Conservation (phyloP, 2,888 invertebrate species). For the Frankliniella fusca region DNA sequence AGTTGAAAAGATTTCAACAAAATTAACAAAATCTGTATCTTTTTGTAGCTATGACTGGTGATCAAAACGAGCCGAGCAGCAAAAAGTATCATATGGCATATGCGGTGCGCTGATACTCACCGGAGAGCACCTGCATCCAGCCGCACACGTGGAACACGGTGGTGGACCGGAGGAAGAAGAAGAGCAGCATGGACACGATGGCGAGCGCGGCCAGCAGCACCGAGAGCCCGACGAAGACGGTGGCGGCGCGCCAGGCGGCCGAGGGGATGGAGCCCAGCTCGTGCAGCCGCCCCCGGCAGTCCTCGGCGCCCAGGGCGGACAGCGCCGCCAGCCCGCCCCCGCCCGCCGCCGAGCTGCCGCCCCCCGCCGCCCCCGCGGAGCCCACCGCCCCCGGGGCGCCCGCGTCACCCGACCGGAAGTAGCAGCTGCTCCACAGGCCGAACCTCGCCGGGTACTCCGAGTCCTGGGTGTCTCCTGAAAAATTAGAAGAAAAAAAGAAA, state of each 20-base stretch:
- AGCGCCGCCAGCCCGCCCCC: constrained; percentile 82
- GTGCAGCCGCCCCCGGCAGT: constrained; percentile 79
- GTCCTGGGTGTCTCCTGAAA: constrained; percentile 50
- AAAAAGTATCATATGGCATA: no score
- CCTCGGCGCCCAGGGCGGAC: constrained; percentile 68
- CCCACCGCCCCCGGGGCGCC: constrained; percentile 79
- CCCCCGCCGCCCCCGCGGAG: constrained; percentile 75
- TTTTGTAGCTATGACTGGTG: no score
- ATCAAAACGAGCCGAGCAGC: no score
- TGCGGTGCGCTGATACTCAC: constrained; percentile 59
- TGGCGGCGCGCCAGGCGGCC: constrained; percentile 79
- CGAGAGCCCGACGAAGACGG: constrained; percentile 82
- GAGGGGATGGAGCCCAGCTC: constrained; percentile 78
- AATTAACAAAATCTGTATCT: no score
- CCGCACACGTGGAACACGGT: constrained; percentile 90
- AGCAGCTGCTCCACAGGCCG: constrained; percentile 88
- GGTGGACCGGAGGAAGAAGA: constrained; percentile 88
- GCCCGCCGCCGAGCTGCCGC: constrained; percentile 83
- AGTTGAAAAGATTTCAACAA: no score
- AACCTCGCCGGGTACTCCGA: constrained; percentile 86
- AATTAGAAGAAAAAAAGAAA: neutral
- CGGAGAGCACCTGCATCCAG: constrained; percentile 92
- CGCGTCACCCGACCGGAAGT: constrained; percentile 58
- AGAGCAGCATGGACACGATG: constrained; percentile 82
- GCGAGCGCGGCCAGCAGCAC: constrained; percentile 80